Evolutionary conservation across 2,113 vertebrate genomes (phyloP).

Genomic region (Rhinopomastus cyanomelas): DNA sequence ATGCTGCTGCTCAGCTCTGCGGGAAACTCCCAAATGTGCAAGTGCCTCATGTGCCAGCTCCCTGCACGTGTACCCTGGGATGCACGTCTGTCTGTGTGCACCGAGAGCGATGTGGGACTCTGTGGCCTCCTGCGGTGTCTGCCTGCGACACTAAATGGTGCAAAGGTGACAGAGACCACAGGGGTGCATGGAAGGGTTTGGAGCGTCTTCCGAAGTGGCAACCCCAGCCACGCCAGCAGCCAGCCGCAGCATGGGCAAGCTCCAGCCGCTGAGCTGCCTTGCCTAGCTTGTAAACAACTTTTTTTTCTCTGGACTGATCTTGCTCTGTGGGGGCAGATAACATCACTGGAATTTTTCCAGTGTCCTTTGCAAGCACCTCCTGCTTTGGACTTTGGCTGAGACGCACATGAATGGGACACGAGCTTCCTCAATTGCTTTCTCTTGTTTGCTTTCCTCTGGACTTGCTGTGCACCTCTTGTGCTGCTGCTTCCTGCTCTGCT

Average conservation of each 20-base stretch:
- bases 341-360: constrained; percentile 60
- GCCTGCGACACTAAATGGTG: neutral
- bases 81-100: accelerated
- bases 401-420: neutral
- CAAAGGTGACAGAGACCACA: neutral
- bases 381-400: constrained; percentile 50
- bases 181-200: neutral
- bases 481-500: neutral
- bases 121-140: neutral
- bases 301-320: constrained; percentile 28
- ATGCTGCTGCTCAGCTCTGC: neutral
- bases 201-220: neutral
- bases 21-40: accelerated
- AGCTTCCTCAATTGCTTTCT: constrained; percentile 58
- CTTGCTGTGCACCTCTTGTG: neutral
- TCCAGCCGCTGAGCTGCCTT: neutral
- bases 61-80: accelerated
- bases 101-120: accelerated
- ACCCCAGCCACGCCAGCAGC: neutral
- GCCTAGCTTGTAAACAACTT: constrained; percentile 50
- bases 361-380: constrained; percentile 44
- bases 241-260: neutral
- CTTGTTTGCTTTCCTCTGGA: constrained; percentile 31
- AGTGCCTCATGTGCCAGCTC: neutral
- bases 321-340: constrained; percentile 47